These are phyloP conservation scores for Diachrysia chrysitis DNA, from an alignment of 2,888 invertebrate species.

Conservation along the genomic window DNA sequence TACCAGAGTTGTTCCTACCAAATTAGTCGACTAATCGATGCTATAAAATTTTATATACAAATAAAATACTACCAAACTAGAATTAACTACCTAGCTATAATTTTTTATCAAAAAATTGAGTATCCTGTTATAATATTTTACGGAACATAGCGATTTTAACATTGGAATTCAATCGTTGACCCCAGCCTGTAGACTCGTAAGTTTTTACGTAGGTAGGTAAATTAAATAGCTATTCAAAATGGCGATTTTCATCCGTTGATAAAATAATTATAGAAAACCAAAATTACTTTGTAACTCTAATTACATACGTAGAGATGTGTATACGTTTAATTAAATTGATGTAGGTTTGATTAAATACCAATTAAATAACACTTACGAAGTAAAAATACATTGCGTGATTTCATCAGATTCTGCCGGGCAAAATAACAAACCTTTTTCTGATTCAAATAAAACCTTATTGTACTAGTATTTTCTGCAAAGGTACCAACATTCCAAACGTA, in stretches of 20 bases:
- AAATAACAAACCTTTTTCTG: neutral
- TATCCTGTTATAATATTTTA: neutral
- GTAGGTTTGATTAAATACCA: neutral
- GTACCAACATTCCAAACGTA: neutral
- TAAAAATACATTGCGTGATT: neutral
- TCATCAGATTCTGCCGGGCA: neutral
- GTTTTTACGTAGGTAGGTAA: neutral
- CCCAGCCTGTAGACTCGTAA: conserved; percentile 17
- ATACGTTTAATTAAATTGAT: neutral
- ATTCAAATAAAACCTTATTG: neutral
- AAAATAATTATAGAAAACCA: conserved; percentile 23
- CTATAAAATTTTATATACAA: conserved; percentile 10
- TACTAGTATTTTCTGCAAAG: neutral
- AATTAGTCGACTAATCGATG: conserved; percentile 9
- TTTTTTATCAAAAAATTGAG: neutral
- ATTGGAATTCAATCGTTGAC: conserved; percentile 23
- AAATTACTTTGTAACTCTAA: conserved; percentile 25
- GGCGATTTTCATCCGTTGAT: conserved; percentile 16
- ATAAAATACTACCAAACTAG: conserved; percentile 4
- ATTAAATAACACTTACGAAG: conserved; percentile 4
- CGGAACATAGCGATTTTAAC: neutral
- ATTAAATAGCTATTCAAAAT: conserved; percentile 20
- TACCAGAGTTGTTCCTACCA: conserved; percentile 4
- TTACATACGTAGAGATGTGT: neutral
- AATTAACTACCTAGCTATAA: neutral